These are phyloP conservation scores for Mesorhabditis spiculigera DNA, from an alignment of 2,888 invertebrate genomes.

Conservation along the genomic window DNA sequence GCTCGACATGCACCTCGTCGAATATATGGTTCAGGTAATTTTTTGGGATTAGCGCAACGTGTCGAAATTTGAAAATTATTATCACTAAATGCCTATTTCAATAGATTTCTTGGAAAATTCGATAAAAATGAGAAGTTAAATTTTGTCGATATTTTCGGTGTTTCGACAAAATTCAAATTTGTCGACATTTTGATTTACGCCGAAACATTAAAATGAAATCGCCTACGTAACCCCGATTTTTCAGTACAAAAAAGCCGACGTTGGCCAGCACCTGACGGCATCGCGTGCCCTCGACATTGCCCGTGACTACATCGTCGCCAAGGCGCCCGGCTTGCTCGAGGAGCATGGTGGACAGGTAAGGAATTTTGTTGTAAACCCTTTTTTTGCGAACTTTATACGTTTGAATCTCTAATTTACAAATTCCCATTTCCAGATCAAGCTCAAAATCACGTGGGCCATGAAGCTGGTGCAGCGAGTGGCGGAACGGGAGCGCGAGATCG, in stretches of 20 bases:
- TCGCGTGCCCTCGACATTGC: slow-evolving; percentile 59
- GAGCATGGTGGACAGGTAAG: slow-evolving; percentile 59
- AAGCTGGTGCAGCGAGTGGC: slow-evolving; percentile 48
- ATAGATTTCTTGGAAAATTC: too few relatives aligned
- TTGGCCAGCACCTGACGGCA: slow-evolving; percentile 41
- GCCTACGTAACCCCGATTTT: neutral
- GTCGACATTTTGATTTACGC: neutral
- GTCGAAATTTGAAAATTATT: too few relatives aligned
- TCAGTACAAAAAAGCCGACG: slow-evolving; percentile 11
- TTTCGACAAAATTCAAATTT: neutral
- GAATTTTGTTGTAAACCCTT: too few relatives aligned
- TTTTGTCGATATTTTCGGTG: too few relatives aligned
- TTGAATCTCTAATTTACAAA: neutral
- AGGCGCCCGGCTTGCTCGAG: slow-evolving; percentile 58
- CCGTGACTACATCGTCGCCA: slow-evolving; percentile 58
- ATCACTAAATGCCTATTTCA: too few relatives aligned
- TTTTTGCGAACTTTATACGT: too few relatives aligned
- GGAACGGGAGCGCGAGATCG: slow-evolving; percentile 42
- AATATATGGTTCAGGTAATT: slow-evolving; percentile 48
- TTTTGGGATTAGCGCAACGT: too few relatives aligned
- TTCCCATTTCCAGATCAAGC: slow-evolving; percentile 42
- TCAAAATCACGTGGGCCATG: slow-evolving; percentile 61
- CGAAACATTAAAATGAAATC: neutral
- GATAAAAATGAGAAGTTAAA: too few relatives aligned
- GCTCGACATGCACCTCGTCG: slow-evolving; percentile 54